phyloP scores from a whole-genome alignment of 2,113 vertebrate species.

The Boulengeromyrus knoepffleri region DNA sequence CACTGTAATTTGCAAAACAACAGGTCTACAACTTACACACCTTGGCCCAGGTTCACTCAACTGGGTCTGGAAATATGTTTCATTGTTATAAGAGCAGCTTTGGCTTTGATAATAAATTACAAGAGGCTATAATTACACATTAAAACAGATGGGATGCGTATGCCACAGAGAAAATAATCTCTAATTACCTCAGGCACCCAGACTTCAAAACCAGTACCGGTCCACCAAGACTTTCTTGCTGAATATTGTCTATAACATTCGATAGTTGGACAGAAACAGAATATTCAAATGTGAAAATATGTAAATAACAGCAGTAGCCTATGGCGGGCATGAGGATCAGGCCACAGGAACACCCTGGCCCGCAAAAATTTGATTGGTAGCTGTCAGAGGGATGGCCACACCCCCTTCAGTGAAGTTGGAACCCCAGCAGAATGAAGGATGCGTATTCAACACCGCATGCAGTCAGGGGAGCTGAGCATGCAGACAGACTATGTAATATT shows the following conservation, averaged over 20 bases:
- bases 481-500: conserved; percentile 3
- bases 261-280: not conserved
- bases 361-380: not conserved
- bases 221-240: not conserved
- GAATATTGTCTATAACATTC: not conserved
- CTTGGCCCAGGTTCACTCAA: not conserved
- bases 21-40: not conserved
- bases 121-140: conserved; percentile 3
- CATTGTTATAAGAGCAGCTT: not conserved
- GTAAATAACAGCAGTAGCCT: not conserved
- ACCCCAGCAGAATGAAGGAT: not conserved
- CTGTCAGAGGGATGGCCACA: not conserved
- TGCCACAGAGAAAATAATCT: not conserved
- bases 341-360: not conserved
- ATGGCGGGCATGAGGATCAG: not conserved
- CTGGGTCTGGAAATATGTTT: not conserved
- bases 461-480: conserved; percentile 1
- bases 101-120: conserved; percentile 1
- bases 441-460: not conserved
- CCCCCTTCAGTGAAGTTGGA: not conserved
- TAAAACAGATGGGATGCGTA: not conserved
- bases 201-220: not conserved
- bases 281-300: not conserved
- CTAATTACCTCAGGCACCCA: not conserved
- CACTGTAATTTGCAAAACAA: not conserved